Evolutionary conservation across 2,113 vertebrate genomes (phyloP), one percentile per base, ranked within the genome.

Genomic region (Ophthalmolycus amberensis): DNA sequence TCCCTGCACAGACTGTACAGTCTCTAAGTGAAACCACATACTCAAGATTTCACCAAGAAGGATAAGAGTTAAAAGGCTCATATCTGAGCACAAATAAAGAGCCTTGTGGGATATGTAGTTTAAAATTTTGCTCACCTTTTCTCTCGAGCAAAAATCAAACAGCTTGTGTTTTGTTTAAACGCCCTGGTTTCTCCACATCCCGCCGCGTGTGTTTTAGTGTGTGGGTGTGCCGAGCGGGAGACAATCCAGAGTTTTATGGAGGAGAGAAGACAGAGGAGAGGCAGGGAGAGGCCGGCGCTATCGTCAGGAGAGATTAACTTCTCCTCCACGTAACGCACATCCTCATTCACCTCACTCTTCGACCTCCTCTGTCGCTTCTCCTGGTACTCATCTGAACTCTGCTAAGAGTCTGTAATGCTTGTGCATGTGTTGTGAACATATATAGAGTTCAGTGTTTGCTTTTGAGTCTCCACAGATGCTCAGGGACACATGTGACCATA

Each of bases 281-380:
- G 84, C 88, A 77, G 85, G 69, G 75, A 89, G 85, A 90, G 83
- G 86, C 88, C 44, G 11, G 56, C 62, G 15, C 74, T 72, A 44
- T 72, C 62, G 83, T 88, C 89, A 91, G 86, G 65, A 91, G 62
- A 50, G 80, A 91, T 91, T 90, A 91, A 81, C 79, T 86, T 92
- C 82, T 87, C 67, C 71, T 71, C 83, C 73, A 77, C 52, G 14
- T 72, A 63, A 77, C 58, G 76, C 87, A 81, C 80, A 78, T 87
- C 71, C 77, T 85, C 85, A 77, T 88, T 83, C 85, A 86, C 68
- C 64, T 82, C 84, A 83, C 76, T 77, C 22, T 32, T 68, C 52
- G 22, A 75, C 82, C 77, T 87, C 80, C 80, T 83, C 71, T 62
- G 66, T 81, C 63, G 25, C 85, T 84, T 79, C 77, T 50, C 66